A percentile compares a stretch with the other conserved stretches of the same genome.
These are phyloP conservation scores for Xyrichtys novacula DNA, from an alignment of 2,797 vertebrate species.

Conservation along the genomic window DNA sequence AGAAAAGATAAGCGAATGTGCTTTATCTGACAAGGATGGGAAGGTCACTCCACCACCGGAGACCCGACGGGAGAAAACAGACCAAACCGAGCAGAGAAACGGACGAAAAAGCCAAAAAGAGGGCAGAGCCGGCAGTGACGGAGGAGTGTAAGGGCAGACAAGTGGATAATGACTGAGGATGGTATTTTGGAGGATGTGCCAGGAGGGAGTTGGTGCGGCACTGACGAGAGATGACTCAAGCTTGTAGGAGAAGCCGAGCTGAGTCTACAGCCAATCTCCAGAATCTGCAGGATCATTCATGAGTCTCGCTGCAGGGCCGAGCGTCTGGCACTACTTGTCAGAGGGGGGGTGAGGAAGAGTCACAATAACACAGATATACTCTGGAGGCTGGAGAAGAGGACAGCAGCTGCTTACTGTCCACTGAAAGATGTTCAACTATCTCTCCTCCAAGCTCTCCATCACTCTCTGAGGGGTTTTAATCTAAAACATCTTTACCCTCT, in stretches of 20 bases:
- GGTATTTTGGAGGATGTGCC: constrained; percentile 8
- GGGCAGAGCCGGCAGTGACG: neutral
- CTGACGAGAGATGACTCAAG: constrained; percentile 42
- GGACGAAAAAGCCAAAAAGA: neutral
- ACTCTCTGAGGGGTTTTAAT: neutral
- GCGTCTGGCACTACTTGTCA: neutral
- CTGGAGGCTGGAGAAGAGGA: neutral
- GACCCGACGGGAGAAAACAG: constrained; percentile 29
- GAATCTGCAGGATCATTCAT: constrained; percentile 29
- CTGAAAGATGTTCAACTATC: constrained; percentile 8
- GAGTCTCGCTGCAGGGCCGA: constrained; percentile 7
- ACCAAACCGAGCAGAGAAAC: constrained; percentile 10
- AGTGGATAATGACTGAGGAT: constrained; percentile 15
- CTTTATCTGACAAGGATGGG: constrained; percentile 26
- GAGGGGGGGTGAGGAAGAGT: constrained; percentile 6
- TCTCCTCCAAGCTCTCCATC: neutral
- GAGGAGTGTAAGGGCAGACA: constrained; percentile 3
- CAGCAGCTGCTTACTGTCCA: neutral
- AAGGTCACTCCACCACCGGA: constrained; percentile 58
- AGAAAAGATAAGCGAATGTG: constrained; percentile 20
- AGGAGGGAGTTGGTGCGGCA: constrained; percentile 12
- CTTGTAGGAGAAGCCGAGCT: constrained; percentile 26
- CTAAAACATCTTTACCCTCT: no score
- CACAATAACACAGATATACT: neutral
- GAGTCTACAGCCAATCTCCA: constrained; percentile 24